Conservation (phyloP, 2,888 invertebrate species). For the Sipha maydis region DNA sequence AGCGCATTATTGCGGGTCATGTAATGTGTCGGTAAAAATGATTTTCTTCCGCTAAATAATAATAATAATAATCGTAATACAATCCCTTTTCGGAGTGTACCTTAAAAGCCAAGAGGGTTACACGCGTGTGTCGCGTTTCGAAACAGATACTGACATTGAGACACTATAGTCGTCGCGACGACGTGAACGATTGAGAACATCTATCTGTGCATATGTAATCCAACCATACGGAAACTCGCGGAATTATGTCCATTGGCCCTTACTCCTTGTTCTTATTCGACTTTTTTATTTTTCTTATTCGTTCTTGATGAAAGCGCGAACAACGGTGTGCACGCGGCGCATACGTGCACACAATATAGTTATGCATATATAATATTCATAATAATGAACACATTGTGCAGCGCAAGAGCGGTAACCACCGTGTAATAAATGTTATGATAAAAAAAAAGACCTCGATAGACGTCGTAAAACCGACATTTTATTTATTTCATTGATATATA, state of each 20-base stretch:
- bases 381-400: not conserved
- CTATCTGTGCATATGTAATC: not conserved
- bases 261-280: not conserved
- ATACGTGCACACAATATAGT: not conserved
- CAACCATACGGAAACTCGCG: not conserved
- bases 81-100: not conserved
- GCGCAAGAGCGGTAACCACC: no score
- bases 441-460: not conserved
- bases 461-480: constrained; percentile 15
- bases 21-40: no score
- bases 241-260: not conserved
- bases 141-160: constrained; percentile 12
- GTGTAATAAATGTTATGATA: not conserved
- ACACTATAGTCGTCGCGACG: not conserved
- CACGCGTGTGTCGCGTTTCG: not conserved
- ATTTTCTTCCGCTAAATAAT: not conserved
- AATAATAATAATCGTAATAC: constrained; percentile 13
- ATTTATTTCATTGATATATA: not conserved
- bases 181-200: not conserved
- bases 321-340: not conserved
- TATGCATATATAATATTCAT: not conserved
- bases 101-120: not conserved
- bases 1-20: not conserved
- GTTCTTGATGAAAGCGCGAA: not conserved
- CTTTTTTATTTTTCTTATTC: not conserved